Evolutionary conservation across 1,140 invertebrate genomes (phyloP), one percentile per base, ranked within the genome.

Genomic region (Himalopsyche phryganea): DNA sequence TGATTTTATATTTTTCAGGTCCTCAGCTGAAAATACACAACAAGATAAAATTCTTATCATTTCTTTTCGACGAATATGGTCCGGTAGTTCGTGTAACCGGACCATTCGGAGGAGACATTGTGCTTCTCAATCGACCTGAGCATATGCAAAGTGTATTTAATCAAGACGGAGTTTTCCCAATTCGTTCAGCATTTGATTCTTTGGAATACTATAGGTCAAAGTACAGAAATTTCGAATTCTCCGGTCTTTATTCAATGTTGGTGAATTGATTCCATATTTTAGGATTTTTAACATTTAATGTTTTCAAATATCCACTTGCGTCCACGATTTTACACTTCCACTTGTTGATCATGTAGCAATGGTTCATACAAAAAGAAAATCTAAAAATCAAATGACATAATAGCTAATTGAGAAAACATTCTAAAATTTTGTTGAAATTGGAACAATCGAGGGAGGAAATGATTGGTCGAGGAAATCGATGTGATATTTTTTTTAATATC

Each of bases 41-140:
- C 40, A 74, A 76, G 6, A 45, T 77, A 2, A 73, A 67, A 6
- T 75, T 75, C 7, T 65, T 81, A 2, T 78, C 76, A 1, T 77
- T 73, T 46, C 66, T 85, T 0, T 83, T 85, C 54, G 78, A 85
- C 46, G 74, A 82, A 60, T 85, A 85, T 53, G 84, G 84, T 1
- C 81, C 83, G 0, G 76, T 86, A 6, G 83, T 85, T 3, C 72
- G 83, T 45, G 72, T 85, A 14, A 78, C 83, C 10, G 83, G 82
- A 23, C 81, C 83, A 0, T 71, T 85, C 28, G 78, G 81, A 0
- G 75, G 77, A 3, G 80, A 85, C 46, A 78, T 85, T 19, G 79
- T 85, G 1, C 73, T 86, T 58, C 72, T 81, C 14, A 78, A 74
- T 60, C 77, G 83, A 15, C 83, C 83, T 0, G 82, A 84, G 53